These are phyloP conservation scores for Blera fallax DNA, from an alignment of 2,888 invertebrate species.

Conservation along the genomic window DNA sequence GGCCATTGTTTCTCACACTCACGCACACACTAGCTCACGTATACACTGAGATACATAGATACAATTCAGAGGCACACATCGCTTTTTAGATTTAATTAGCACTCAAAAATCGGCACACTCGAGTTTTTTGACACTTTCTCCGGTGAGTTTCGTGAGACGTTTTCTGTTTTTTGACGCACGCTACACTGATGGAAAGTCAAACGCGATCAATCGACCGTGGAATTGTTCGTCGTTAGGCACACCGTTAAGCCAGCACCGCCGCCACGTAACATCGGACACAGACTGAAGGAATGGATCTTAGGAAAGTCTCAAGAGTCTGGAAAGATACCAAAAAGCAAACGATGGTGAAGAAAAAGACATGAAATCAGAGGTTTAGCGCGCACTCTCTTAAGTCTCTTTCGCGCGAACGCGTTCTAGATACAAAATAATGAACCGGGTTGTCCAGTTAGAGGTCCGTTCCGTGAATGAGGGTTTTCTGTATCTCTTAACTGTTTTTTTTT, in stretches of 20 bases:
- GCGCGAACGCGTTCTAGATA: constrained; percentile 8
- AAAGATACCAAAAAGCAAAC: constrained; percentile 23
- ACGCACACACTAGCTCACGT: constrained; percentile 5
- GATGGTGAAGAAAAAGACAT: constrained; percentile 4
- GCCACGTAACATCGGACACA: constrained; percentile 68
- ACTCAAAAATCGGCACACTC: constrained; percentile 15
- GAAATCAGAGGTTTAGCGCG: constrained; percentile 24
- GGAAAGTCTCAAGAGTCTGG: constrained; percentile 50
- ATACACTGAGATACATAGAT: background rate
- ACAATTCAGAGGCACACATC: constrained; percentile 12
- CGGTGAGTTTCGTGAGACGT: background rate
- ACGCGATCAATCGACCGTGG: background rate
- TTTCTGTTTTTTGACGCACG: constrained; percentile 1
- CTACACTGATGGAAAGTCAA: constrained; percentile 8
- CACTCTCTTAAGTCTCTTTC: constrained; percentile 48
- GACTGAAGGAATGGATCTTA: constrained; percentile 57
- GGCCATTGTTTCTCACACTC: constrained; percentile 50
- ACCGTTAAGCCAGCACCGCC: constrained; percentile 41
- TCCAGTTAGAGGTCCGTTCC: constrained; percentile 38
- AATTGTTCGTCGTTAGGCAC: background rate
- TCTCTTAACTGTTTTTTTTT: constrained; percentile 17
- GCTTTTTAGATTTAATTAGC: constrained; percentile 21
- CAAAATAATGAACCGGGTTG: constrained; percentile 1
- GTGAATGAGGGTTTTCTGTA: constrained; percentile 19
- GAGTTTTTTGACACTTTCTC: constrained; percentile 52